A percentile compares a stretch with the other conserved stretches of the same genome.
phyloP scores from a whole-genome alignment of 35 echinoderm and acorn worm species.

The Patiria miniata region DNA sequence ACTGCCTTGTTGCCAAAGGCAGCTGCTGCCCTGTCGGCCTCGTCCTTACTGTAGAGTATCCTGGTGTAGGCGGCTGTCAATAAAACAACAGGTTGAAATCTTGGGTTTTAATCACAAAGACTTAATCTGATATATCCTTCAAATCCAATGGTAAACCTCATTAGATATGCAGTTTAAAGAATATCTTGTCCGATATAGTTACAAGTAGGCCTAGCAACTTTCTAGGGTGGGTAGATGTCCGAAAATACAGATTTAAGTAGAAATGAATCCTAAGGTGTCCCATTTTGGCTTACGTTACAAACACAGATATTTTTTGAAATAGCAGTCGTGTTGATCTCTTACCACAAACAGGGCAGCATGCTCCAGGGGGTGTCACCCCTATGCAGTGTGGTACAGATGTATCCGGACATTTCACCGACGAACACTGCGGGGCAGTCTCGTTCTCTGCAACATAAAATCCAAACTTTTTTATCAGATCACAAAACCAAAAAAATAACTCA shows the following conservation, averaged over 20 bases:
- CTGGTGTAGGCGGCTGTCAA: slow-evolving; percentile 73
- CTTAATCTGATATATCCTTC: neutral
- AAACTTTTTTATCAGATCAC: neutral
- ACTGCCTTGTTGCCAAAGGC: slow-evolving; percentile 62
- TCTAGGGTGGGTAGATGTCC: too few species aligned
- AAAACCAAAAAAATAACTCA: too few species aligned
- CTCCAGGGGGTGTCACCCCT: slow-evolving; percentile 88
- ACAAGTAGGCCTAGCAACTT: too few species aligned
- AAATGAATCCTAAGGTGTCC: too few species aligned
- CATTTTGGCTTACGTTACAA: too few species aligned
- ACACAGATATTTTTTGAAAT: too few species aligned
- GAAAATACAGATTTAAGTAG: too few species aligned
- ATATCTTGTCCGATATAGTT: neutral
- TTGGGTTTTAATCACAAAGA: neutral
- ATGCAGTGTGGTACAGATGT: slow-evolving; percentile 57
- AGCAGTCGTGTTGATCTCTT: too few species aligned
- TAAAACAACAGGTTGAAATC: neutral
- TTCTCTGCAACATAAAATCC: slow-evolving; percentile 42
- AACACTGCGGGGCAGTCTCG: slow-evolving; percentile 57
- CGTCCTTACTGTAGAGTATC: slow-evolving; percentile 69
- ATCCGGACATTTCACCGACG: slow-evolving; percentile 75
- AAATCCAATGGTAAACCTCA: too few species aligned
- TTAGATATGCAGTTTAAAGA: too few species aligned
- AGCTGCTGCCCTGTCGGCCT: slow-evolving; percentile 74
- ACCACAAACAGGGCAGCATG: slow-evolving; percentile 98